A percentile compares a stretch with the other conserved stretches of the same genome.
These are phyloP conservation scores for Chironomus striatipennis DNA, from an alignment of 1,140 invertebrate genomes.

Conservation along the genomic window DNA sequence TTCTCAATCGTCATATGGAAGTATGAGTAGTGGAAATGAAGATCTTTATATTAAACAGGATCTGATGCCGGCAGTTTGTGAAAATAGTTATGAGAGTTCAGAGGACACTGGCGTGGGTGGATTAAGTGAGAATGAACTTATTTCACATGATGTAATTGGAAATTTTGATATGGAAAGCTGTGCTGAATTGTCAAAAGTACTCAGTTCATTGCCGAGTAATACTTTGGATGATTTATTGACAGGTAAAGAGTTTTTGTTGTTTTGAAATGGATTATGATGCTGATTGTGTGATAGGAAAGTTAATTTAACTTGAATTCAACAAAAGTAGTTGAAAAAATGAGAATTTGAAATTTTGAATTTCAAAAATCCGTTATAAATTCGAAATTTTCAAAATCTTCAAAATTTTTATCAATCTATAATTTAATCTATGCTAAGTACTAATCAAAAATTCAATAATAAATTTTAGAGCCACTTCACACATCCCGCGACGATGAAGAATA, in stretches of 20 bases:
- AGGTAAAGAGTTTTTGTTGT: background rate
- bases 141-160: conserved; percentile 37
- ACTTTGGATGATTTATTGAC: conserved; percentile 12
- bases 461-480: conserved; percentile 24
- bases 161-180: conserved; percentile 26
- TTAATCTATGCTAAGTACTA: no score
- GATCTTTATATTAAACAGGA: conserved; percentile 31
- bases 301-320: no score
- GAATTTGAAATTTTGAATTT: no score
- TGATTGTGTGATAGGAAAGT: no score
- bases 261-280: background rate
- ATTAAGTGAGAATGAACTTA: conserved; percentile 47
- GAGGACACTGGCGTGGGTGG: conserved; percentile 47
- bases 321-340: no score
- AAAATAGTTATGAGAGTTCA: conserved; percentile 50
- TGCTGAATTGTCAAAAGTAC: conserved; percentile 4
- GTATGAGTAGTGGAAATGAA: background rate
- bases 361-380: no score
- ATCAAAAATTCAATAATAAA: background rate
- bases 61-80: conserved; percentile 39
- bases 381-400: no score
- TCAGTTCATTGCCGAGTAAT: background rate
- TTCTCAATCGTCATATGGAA: background rate
- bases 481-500: conserved; percentile 17
- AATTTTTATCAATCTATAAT: no score